Conservation (phyloP, 2,113 vertebrate species). For the Podilymbus podiceps region DNA sequence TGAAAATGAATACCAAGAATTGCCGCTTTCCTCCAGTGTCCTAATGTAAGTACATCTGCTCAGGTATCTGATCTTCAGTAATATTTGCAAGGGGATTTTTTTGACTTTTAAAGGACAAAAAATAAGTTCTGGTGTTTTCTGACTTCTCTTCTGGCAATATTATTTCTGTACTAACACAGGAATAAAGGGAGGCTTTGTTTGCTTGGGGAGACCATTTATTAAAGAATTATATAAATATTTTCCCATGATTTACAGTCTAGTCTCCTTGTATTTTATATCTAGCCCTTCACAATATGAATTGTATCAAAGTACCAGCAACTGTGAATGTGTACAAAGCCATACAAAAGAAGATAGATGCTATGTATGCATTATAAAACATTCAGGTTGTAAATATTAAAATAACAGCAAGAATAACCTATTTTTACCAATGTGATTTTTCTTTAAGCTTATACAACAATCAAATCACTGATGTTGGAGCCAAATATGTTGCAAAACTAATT, state of each 20-base stretch:
- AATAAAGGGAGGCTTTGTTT: conserved; percentile 17
- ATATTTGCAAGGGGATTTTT: conserved; percentile 50
- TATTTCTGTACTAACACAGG: background rate
- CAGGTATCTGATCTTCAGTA: conserved; percentile 10
- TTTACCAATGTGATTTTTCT: conserved; percentile 48
- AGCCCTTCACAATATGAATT: background rate
- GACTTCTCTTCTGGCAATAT: background rate
- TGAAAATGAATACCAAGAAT: background rate
- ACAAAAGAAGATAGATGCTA: background rate
- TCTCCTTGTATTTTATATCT: background rate
- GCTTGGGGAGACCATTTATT: background rate
- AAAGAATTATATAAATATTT: background rate
- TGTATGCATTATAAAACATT: background rate
- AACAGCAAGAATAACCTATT: conserved; percentile 18
- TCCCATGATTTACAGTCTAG: background rate
- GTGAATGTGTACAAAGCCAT: background rate
- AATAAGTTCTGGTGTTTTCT: background rate
- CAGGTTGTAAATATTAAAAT: conserved; percentile 10
- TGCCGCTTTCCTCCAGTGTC: background rate
- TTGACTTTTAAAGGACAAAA: conserved; percentile 16
- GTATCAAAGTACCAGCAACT: background rate
- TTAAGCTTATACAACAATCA: conserved; percentile 91
- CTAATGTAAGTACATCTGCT: background rate
- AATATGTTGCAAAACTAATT: conserved; percentile 84
- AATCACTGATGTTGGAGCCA: conserved; percentile 90